Conservation (phyloP, 2,888 invertebrate species). For the Dasypolia templi region DNA sequence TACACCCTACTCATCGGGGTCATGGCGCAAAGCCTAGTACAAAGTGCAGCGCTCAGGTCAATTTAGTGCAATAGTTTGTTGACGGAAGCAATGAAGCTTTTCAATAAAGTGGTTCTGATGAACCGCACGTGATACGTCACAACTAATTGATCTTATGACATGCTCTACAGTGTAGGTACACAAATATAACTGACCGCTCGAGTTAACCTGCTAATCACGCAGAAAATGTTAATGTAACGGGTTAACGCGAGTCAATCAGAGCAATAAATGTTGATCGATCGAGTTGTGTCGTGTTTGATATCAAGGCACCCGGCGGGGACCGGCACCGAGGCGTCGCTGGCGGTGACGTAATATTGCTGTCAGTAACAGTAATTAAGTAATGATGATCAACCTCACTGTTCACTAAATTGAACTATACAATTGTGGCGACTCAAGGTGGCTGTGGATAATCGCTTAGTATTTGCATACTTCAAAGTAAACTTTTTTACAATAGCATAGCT, state of each 20-base stretch:
- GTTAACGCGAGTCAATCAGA: conserved; percentile 4
- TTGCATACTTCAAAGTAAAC: conserved; percentile 12
- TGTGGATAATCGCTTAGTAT: conserved; percentile 2
- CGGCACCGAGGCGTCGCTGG: neutral
- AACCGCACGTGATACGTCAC: neutral
- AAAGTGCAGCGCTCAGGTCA: conserved; percentile 15
- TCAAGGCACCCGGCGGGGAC: neutral
- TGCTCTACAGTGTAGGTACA: neutral
- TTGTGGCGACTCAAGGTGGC: conserved; percentile 21
- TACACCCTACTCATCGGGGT: too few relatives aligned
- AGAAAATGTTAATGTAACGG: conserved; percentile 1
- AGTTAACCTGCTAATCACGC: conserved; percentile 5
- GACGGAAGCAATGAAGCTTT: conserved; percentile 6
- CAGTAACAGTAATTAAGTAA: conserved; percentile 3
- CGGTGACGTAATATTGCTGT: neutral
- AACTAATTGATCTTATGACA: neutral
- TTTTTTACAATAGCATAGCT: neutral
- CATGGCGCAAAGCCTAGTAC: neutral
- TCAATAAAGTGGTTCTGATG: neutral
- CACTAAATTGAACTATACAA: conserved; percentile 2
- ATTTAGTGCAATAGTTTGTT: conserved; percentile 5
- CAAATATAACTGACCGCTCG: neutral
- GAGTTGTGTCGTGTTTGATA: neutral
- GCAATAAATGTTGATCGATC: conserved; percentile 5
- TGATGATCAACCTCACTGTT: neutral